Evolutionary conservation across 2,888 invertebrate genomes (phyloP).

Genomic region (Xylota segnis): DNA sequence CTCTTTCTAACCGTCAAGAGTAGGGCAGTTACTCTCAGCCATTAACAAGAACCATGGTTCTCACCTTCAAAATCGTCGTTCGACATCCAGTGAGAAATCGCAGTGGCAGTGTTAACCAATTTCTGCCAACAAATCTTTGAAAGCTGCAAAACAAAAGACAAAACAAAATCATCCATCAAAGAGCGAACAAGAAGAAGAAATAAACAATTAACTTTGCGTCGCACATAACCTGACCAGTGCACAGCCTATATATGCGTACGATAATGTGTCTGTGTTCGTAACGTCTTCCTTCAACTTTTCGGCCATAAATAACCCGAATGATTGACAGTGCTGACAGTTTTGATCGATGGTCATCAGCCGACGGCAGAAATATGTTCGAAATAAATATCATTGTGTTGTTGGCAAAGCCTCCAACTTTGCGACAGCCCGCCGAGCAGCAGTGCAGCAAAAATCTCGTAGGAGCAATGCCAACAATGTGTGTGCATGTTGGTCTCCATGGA

Average conservation of each 20-base stretch:
- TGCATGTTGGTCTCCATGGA: conserved; percentile 51
- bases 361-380: conserved; percentile 74
- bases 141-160: not conserved
- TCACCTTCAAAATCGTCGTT: conserved; percentile 31
- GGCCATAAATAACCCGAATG: conserved; percentile 82
- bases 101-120: conserved; percentile 56
- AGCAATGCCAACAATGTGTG: conserved; percentile 66
- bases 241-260: conserved; percentile 23
- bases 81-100: conserved; percentile 19
- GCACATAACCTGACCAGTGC: conserved; percentile 36
- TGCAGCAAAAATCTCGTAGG: conserved; percentile 54
- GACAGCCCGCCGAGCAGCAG: conserved; percentile 31
- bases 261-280: conserved; percentile 74
- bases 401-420: conserved; percentile 56
- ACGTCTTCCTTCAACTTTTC: conserved; percentile 81
- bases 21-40: not conserved
- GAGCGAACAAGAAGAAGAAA: conserved; percentile 56
- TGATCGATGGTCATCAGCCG: conserved; percentile 82
- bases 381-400: conserved; percentile 74
- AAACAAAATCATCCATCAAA: conserved; percentile 67
- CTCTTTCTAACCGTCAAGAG: not conserved
- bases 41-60: conserved; percentile 14
- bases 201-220: conserved; percentile 71
- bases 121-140: conserved; percentile 35
- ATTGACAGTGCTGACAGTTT: conserved; percentile 83